These are phyloP conservation scores for Chondrosia reniformis DNA, from an alignment of 37 sponge, comb jelly and placozoan species.

Conservation along the genomic window DNA sequence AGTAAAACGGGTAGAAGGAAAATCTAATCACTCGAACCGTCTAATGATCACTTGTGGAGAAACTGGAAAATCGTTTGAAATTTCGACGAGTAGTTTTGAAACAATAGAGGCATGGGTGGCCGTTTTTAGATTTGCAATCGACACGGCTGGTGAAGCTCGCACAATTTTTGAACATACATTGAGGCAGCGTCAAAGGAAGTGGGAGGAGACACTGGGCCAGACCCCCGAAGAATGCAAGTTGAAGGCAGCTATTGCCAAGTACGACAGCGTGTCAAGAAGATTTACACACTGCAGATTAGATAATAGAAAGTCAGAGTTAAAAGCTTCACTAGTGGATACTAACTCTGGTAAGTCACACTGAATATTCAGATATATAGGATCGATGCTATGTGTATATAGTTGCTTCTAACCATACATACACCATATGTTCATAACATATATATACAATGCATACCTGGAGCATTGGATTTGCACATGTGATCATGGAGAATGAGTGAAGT, in stretches of 20 bases:
- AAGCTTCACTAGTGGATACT: too few species aligned
- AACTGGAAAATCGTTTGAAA: constrained; percentile 15
- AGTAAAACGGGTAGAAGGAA: constrained; percentile 16
- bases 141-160: neutral
- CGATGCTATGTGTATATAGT: too few species aligned
- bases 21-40: constrained; percentile 1
- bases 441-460: too few species aligned
- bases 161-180: constrained; percentile 6
- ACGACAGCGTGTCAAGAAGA: neutral
- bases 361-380: too few species aligned
- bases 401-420: too few species aligned
- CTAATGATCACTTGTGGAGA: constrained; percentile 3
- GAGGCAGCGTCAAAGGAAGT: neutral
- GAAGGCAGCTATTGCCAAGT: neutral
- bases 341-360: too few species aligned
- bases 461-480: too few species aligned
- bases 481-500: too few species aligned
- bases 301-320: neutral
- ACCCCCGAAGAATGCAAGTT: neutral
- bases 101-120: constrained; percentile 1
- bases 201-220: too few species aligned
- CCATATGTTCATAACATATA: too few species aligned
- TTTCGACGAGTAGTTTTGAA: constrained; percentile 11
- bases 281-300: neutral
- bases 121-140: neutral